Percentiles rank a stretch among this genome's conserved stretches.
Conservation (phyloP, 1,140 invertebrate species). For the Leptinotarsa lineolata region DNA sequence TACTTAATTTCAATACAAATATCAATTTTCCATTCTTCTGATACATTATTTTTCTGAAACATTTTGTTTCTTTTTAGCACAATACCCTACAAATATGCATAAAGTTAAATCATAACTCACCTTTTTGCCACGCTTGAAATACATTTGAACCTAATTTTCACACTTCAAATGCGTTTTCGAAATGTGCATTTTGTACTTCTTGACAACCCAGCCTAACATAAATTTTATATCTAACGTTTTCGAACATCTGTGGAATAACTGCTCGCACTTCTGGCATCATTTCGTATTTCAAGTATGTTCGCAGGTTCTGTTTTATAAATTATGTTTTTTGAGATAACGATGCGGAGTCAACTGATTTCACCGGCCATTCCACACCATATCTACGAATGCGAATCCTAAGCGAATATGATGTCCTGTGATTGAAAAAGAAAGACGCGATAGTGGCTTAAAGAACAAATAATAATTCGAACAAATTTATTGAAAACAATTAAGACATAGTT, state of each 20-base stretch:
- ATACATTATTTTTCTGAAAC: neutral
- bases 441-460: no score
- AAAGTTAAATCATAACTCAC: neutral
- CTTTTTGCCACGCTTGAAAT: neutral
- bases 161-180: neutral
- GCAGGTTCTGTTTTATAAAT: no score
- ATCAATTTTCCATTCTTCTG: neutral
- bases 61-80: neutral
- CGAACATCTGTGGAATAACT: neutral
- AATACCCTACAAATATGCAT: neutral
- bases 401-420: no score
- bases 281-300: neutral
- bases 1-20: neutral
- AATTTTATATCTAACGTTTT: neutral
- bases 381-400: no score
- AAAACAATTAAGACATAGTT: no score
- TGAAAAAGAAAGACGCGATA: no score
- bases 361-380: no score
- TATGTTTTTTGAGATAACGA: no score
- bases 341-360: no score
- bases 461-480: no score
- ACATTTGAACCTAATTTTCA: neutral
- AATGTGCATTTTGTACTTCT: neutral
- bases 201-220: neutral
- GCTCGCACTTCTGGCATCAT: neutral